These are phyloP conservation scores for Salmo trutta DNA, from an alignment of 2,797 vertebrate species.

Conservation along the genomic window DNA sequence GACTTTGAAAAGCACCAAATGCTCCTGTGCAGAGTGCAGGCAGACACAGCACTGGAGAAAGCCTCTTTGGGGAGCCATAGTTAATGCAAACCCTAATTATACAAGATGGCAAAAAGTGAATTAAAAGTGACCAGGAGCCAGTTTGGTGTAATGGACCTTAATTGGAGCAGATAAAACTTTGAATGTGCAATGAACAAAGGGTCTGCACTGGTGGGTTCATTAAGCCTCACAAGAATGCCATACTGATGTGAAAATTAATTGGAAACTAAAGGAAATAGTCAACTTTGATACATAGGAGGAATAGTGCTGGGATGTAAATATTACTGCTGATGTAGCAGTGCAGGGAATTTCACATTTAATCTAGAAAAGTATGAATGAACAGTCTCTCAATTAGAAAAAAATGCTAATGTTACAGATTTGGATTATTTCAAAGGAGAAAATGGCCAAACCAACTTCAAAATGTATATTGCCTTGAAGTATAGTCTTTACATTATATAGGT, in stretches of 20 bases:
- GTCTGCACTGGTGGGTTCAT: constrained; percentile 14
- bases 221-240: constrained; percentile 21
- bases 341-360: constrained; percentile 9
- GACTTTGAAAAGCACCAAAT: constrained; percentile 60
- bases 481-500: not conserved
- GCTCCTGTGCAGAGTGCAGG: constrained; percentile 18
- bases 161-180: constrained; percentile 56
- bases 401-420: constrained; percentile 21
- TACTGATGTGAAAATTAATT: constrained; percentile 33
- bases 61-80: constrained; percentile 45
- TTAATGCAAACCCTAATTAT: constrained; percentile 63
- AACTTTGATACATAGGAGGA: constrained; percentile 4
- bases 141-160: constrained; percentile 58
- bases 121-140: constrained; percentile 68
- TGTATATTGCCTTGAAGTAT: not conserved
- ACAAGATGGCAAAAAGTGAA: constrained; percentile 57
- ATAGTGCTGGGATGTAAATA: constrained; percentile 27
- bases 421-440: not conserved
- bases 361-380: constrained; percentile 13
- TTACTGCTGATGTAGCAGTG: constrained; percentile 15
- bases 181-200: constrained; percentile 51
- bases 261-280: constrained; percentile 34
- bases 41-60: constrained; percentile 37
- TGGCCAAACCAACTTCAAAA: not conserved
- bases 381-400: constrained; percentile 13